These are phyloP conservation scores for Tolypeutes matacus DNA, from an alignment of 2,797 vertebrate genomes.

Conservation along the genomic window DNA sequence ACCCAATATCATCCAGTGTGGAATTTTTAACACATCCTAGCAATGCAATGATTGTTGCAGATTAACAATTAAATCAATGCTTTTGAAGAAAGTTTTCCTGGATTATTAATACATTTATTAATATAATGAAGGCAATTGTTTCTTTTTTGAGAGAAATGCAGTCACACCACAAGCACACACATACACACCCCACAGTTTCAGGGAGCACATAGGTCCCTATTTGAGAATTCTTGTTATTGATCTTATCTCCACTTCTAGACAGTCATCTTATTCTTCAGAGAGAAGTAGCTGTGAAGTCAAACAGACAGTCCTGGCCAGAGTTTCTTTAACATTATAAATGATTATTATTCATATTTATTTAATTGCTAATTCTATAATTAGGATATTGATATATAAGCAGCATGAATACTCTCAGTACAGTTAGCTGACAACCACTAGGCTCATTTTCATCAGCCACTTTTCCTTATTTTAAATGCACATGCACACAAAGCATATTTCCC, in stretches of 20 bases:
- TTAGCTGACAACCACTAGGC: background rate
- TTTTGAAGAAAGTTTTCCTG: background rate
- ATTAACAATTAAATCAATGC: background rate
- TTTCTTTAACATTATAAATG: conserved; percentile 7
- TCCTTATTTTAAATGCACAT: conserved; percentile 4
- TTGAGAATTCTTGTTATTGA: conserved; percentile 19
- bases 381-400: conserved; percentile 26
- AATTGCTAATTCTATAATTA: conserved; percentile 22
- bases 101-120: background rate
- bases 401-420: background rate
- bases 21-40: background rate
- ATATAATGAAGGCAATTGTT: background rate
- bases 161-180: background rate
- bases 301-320: background rate
- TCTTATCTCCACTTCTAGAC: conserved; percentile 21
- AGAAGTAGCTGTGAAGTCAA: conserved; percentile 11
- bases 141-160: background rate
- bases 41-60: background rate
- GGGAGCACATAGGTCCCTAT: background rate
- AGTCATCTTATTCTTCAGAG: background rate
- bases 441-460: background rate
- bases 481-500: background rate
- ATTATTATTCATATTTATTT: conserved; percentile 5
- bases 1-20: background rate
- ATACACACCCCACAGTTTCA: background rate